These are phyloP conservation scores for Cepphus grylle DNA, from an alignment of 2,113 vertebrate genomes.

Conservation along the genomic window DNA sequence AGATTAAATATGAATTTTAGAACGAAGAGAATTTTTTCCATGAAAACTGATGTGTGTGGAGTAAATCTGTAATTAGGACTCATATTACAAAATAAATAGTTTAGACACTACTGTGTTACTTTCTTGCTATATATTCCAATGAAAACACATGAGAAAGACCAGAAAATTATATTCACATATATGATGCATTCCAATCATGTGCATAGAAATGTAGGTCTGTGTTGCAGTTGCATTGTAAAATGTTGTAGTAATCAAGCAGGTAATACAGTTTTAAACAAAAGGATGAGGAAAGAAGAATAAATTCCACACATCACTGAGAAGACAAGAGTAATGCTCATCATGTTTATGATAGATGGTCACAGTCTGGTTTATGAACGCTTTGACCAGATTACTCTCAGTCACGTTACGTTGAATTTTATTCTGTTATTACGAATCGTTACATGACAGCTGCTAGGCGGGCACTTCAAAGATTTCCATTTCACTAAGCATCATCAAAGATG, in stretches of 20 bases:
- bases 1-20: background rate
- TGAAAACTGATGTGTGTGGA: background rate
- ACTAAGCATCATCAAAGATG: background rate
- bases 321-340: background rate
- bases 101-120: background rate
- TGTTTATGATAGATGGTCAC: background rate
- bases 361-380: background rate
- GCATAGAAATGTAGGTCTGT: background rate
- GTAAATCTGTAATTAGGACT: background rate
- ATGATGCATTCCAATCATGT: accelerated
- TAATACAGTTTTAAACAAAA: background rate
- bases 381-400: background rate
- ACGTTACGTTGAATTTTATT: background rate
- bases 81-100: background rate
- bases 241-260: background rate
- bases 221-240: background rate
- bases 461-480: background rate
- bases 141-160: background rate
- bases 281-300: background rate
- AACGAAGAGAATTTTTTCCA: background rate
- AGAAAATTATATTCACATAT: background rate
- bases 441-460: background rate
- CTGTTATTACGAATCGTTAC: background rate
- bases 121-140: background rate
- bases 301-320: background rate